Conservation (phyloP, 2,113 vertebrate species). For the Sylvilagus bachmani region DNA sequence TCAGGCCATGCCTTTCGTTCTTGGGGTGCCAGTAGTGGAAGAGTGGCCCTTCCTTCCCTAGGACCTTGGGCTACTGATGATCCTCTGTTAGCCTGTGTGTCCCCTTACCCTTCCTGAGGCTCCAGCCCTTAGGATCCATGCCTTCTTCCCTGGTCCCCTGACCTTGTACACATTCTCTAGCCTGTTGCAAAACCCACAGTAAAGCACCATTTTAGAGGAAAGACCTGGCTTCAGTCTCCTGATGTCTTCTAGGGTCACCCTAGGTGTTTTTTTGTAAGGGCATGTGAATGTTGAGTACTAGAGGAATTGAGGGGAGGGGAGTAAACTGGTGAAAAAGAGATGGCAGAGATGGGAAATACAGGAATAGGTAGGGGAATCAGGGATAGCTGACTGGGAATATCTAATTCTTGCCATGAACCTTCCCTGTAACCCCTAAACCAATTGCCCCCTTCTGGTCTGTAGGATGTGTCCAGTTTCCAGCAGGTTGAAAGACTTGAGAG, state of each 20-base stretch:
- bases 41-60: neutral
- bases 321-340: neutral
- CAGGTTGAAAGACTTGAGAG: slow-evolving; percentile 90
- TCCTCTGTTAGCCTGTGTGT: neutral
- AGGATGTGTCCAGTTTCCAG: slow-evolving; percentile 90
- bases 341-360: slow-evolving; percentile 27
- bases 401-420: slow-evolving; percentile 65
- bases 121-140: neutral
- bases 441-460: slow-evolving; percentile 80
- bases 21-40: neutral
- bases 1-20: neutral
- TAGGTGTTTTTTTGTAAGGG: neutral
- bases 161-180: neutral
- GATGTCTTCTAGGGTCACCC: neutral
- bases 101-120: neutral
- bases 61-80: neutral
- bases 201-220: slow-evolving; percentile 21
- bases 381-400: neutral
- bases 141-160: neutral
- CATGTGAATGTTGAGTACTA: neutral
- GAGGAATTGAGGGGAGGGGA: neutral
- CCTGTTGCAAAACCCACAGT: neutral
- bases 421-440: slow-evolving; percentile 70
- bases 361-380: neutral
- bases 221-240: neutral